Evolutionary conservation across 2,797 vertebrate genomes (phyloP), one percentile per base, ranked within the genome.

Genomic region (Astyanax mexicanus): DNA sequence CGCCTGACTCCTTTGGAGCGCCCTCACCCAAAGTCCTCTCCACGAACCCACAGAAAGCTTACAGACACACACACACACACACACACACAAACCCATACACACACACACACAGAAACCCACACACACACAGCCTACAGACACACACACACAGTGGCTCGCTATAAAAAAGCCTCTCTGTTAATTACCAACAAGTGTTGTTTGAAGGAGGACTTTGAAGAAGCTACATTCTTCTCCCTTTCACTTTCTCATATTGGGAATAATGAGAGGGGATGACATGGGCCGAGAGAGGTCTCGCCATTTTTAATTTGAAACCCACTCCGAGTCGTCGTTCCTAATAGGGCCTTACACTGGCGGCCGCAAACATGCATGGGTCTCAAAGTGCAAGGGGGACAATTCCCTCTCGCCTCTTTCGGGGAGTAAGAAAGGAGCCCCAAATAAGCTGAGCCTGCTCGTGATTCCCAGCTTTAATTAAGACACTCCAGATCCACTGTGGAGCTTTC

Each of bases 181-280:
- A 88, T 87, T 88, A 86, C 77, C 72, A 86, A 90, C 82, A 84
- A 91, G 90, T 87, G 84, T 85, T 76, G 70, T 84, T 84, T 84
- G 81, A 75, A 86, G 85, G 79, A 69, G 81, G 75, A 83, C 90
- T 92, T 92, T 92, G 89, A 92, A 91, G 90, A 84, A 58, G 78
- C 74, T 73, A 80, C 78, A 88, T 86, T 88, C 81, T 81, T 83
- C 70, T 78, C 77, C 65, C 71, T 54, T 86, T 84, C 78, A 80
- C 64, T 64, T 76, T 78, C 81, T 78, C 77, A 83, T 77, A 84
- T 81, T 81, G 74, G 72, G 62, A 85, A 82, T 84, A 86, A 87
- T 82, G 74, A 85, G 81, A 79, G 71, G 80, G 74, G 83, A 84
- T 84, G 84, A 68, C 76, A 82, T 86, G 85, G 79, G 82, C 77